phyloP scores from a whole-genome alignment of 2,797 vertebrate species.

The Allobates femoralis region DNA sequence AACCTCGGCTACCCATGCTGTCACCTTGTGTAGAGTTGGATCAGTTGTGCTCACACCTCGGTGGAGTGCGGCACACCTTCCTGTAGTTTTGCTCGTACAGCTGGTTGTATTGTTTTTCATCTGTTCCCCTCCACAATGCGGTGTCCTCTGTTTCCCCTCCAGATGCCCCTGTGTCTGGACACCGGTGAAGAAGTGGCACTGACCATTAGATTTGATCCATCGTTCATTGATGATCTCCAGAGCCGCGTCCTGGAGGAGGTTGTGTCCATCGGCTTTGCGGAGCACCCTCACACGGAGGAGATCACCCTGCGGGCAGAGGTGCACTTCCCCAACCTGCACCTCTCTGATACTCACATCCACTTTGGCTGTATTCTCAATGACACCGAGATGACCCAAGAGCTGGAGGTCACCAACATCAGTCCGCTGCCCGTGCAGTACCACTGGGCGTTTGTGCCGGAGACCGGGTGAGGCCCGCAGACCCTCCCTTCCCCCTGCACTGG shows the following conservation, averaged over 20 bases:
- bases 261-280: conserved; percentile 78
- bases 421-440: conserved; percentile 77
- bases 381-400: conserved; percentile 71
- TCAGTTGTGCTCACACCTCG: too few relatives aligned
- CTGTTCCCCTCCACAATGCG: background rate
- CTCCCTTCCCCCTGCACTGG: too few relatives aligned
- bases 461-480: background rate
- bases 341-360: conserved; percentile 79
- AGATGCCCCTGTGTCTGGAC: conserved; percentile 67
- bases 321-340: conserved; percentile 83
- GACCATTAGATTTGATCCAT: conserved; percentile 83
- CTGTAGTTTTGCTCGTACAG: background rate
- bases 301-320: conserved; percentile 79
- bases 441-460: conserved; percentile 79
- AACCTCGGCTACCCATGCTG: too few relatives aligned
- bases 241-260: conserved; percentile 75
- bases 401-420: conserved; percentile 84
- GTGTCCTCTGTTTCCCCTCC: background rate
- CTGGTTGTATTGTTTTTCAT: background rate
- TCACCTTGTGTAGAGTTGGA: too few relatives aligned
- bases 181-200: conserved; percentile 72
- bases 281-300: conserved; percentile 79
- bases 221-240: conserved; percentile 68
- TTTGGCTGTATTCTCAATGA: conserved; percentile 86
- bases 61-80: too few relatives aligned